These are phyloP conservation scores for Eriosoma lanigerum DNA, from an alignment of 1,140 invertebrate genomes.

Conservation along the genomic window DNA sequence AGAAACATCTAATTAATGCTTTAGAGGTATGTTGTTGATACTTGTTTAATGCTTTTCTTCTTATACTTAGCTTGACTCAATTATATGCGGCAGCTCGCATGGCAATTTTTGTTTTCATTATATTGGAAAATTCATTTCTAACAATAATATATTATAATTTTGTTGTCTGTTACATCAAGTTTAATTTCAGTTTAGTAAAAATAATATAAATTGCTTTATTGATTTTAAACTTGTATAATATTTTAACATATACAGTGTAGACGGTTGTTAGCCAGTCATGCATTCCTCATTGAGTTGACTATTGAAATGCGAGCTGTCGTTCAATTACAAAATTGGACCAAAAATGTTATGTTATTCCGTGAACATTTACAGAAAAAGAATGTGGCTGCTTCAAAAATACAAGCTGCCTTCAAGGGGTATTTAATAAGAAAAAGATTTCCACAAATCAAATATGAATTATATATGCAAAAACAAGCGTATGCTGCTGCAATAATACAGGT, in stretches of 20 bases:
- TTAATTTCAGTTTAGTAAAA: background rate
- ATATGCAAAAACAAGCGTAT: background rate
- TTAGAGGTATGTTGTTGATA: slow-evolving; percentile 17
- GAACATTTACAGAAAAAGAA: slow-evolving; percentile 39
- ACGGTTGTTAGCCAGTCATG: slow-evolving; percentile 12
- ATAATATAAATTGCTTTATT: background rate
- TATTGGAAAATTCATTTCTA: background rate
- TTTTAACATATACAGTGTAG: slow-evolving; percentile 17
- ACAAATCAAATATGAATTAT: slow-evolving; percentile 1
- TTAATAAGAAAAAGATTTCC: slow-evolving; percentile 28
- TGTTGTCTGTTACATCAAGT: background rate
- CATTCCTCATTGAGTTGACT: slow-evolving; percentile 5
- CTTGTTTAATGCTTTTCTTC: background rate
- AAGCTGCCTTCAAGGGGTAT: slow-evolving; percentile 8
- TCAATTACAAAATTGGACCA: slow-evolving; percentile 21
- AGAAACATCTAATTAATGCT: background rate
- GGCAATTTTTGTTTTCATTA: background rate
- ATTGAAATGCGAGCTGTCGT: slow-evolving; percentile 28
- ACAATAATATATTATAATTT: background rate
- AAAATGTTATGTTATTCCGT: background rate
- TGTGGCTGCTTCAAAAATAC: slow-evolving; percentile 12
- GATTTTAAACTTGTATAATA: background rate
- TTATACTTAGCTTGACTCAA: background rate
- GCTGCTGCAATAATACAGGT: slow-evolving; percentile 30
- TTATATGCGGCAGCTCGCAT: background rate